Conservation (phyloP, 2,113 vertebrate species). For the Papio anubis region DNA sequence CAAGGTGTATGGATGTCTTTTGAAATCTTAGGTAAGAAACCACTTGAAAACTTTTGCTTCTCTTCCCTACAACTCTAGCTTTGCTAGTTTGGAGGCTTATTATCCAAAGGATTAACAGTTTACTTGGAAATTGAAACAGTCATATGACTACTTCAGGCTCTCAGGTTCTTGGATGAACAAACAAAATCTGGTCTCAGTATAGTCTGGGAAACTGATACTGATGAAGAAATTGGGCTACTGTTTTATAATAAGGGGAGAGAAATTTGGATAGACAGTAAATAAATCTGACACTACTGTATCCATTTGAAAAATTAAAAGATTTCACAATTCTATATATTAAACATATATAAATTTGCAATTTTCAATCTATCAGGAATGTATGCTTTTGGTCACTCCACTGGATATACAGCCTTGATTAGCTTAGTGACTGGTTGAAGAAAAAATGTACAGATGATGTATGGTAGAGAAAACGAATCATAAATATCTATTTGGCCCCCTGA, state of each 20-base stretch:
- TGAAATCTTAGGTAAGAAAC: neutral
- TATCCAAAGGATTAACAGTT: neutral
- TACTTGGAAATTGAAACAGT: constrained; percentile 15
- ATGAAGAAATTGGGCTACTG: neutral
- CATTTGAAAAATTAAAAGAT: neutral
- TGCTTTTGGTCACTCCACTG: neutral
- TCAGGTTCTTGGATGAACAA: neutral
- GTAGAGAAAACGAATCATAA: neutral
- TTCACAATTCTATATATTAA: neutral
- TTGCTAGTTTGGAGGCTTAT: neutral
- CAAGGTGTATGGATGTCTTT: neutral
- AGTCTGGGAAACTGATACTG: neutral
- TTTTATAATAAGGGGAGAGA: neutral
- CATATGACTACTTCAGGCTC: neutral
- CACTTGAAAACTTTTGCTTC: neutral
- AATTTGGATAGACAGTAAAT: neutral
- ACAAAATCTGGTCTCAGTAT: neutral
- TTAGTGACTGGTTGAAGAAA: neutral
- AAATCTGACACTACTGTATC: neutral
- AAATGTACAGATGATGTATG: neutral
- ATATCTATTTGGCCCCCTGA: neutral
- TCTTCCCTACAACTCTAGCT: neutral
- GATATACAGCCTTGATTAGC: neutral
- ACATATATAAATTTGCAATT: neutral
- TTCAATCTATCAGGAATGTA: neutral